A percentile compares a stretch with the other conserved stretches of the same genome.
Evolutionary conservation across 92 coral and sea anemone genomes (phyloP).

Genomic region (Umimayanthus kanabou): DNA sequence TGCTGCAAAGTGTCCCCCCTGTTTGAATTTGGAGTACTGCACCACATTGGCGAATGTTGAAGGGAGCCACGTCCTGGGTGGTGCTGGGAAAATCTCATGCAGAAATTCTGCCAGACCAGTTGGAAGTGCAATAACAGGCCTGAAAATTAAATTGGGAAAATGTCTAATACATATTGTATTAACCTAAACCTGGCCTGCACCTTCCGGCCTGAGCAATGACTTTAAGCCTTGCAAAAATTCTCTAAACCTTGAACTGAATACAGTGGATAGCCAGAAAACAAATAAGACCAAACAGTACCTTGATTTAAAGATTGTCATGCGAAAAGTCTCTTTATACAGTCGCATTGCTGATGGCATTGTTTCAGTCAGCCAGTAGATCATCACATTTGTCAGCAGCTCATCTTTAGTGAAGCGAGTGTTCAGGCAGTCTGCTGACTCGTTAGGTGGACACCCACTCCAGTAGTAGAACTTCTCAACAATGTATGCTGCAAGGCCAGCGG

Average conservation of each 20-base stretch:
- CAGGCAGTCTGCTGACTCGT: slow-evolving; percentile 68
- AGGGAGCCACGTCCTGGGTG: slow-evolving; percentile 6
- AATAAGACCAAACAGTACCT: not conserved
- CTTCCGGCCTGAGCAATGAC: too few relatives aligned
- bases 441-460: slow-evolving; percentile 75
- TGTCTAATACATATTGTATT: too few relatives aligned
- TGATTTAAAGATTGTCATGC: not conserved
- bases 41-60: not conserved
- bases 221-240: too few relatives aligned
- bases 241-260: not conserved
- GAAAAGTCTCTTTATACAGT: slow-evolving; percentile 11
- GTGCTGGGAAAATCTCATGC: not conserved
- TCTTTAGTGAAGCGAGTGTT: slow-evolving; percentile 52
- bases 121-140: not conserved
- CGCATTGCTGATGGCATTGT: slow-evolving; percentile 33
- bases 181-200: too few relatives aligned
- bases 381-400: slow-evolving; percentile 24
- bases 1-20: slow-evolving; percentile 26
- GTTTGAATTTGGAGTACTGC: slow-evolving; percentile 15
- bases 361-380: slow-evolving; percentile 31
- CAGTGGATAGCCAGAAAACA: not conserved
- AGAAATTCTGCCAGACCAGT: slow-evolving; percentile 13
- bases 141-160: not conserved
- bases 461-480: slow-evolving; percentile 80
- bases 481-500: slow-evolving; percentile 88